Evolutionary conservation across 2,113 vertebrate species (phyloP), one percentile per base, ranked within the genome.

Genomic region (Callaeas wilsoni): DNA sequence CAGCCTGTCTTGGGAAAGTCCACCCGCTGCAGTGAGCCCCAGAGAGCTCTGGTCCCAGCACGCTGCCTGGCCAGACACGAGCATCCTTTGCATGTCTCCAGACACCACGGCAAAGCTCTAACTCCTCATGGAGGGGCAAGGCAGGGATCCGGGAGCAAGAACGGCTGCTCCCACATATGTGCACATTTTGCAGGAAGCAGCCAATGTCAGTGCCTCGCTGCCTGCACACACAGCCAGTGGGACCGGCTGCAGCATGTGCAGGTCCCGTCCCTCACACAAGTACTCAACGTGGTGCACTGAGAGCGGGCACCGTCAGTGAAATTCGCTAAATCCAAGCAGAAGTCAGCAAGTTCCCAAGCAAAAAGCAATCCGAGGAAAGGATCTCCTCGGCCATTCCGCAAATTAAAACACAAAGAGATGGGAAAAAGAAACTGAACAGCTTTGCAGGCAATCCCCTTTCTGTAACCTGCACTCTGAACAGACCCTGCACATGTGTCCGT

Each of bases 1-100:
- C 49, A 44, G 47, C 44, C 52, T 3, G 0, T 11, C 57, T 83
- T 13, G 4, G 62, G 18, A 49, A 79, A 83, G 57, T 35, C 46
- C 17, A 21, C 30, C 21, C 10, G 7, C 39, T 32, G 20, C 73
- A 76, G 32, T 1, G 1, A 84, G 27, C 35, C 19, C 37, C n/a
- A 21, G 20, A 62, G 35, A 63, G 26, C 68, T 46, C 30, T 44
- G 33, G 10, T 87, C 37, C 29, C 63, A 53, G 16, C 0, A 0
- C 50, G 42, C 55, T 63, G 42, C 79, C 32, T 4, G 2, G 13
- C 18, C 0, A 0, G 53, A 56, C 30, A 47, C 0, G 0, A 86
- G 71, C 89, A 92, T 90, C 86, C 22, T 47, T 67, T 33, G 46
- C 47, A 47, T 15, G 3, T 47, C 75, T 71, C 82, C 13, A 49